These are phyloP conservation scores for Ptychoptera contaminata DNA, from an alignment of 2,888 invertebrate genomes.

Conservation along the genomic window DNA sequence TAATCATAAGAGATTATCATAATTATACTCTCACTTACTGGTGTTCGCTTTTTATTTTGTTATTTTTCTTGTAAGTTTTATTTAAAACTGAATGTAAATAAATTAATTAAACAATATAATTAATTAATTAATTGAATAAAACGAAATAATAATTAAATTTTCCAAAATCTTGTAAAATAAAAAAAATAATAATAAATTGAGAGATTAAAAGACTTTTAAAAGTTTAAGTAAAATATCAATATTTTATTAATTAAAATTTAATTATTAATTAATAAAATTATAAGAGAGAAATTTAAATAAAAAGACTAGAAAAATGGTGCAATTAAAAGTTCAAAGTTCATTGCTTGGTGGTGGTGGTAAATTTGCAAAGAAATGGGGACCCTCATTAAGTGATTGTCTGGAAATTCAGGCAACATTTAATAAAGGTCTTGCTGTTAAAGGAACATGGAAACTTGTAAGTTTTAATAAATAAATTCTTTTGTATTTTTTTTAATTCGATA, in stretches of 20 bases:
- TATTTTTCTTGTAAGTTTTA: too few species aligned
- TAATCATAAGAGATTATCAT: too few species aligned
- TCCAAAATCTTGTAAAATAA: too few species aligned
- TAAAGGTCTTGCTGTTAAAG: slow-evolving; percentile 17
- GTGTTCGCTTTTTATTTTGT: too few species aligned
- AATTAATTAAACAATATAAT: too few species aligned
- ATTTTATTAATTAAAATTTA: not conserved
- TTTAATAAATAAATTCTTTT: slow-evolving; percentile 8
- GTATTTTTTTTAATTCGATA: too few species aligned
- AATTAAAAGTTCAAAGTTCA: slow-evolving; percentile 16
- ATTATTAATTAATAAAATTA: not conserved
- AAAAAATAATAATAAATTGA: not conserved
- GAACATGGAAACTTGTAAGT: slow-evolving; percentile 19
- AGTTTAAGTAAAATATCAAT: slow-evolving; percentile 1
- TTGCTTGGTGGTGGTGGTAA: slow-evolving; percentile 12
- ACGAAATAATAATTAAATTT: too few species aligned
- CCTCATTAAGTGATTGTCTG: slow-evolving; percentile 18
- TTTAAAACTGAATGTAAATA: too few species aligned
- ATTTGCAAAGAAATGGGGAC: slow-evolving; percentile 16
- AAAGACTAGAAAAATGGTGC: slow-evolving; percentile 13
- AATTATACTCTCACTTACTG: too few species aligned
- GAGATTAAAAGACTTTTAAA: not conserved
- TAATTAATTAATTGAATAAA: too few species aligned
- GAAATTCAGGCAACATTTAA: slow-evolving; percentile 17
- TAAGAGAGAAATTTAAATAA: not conserved